Evolutionary conservation across 2,888 invertebrate species (phyloP), one percentile per base, ranked within the genome.

Genomic region (Polydrusus tereticollis): DNA sequence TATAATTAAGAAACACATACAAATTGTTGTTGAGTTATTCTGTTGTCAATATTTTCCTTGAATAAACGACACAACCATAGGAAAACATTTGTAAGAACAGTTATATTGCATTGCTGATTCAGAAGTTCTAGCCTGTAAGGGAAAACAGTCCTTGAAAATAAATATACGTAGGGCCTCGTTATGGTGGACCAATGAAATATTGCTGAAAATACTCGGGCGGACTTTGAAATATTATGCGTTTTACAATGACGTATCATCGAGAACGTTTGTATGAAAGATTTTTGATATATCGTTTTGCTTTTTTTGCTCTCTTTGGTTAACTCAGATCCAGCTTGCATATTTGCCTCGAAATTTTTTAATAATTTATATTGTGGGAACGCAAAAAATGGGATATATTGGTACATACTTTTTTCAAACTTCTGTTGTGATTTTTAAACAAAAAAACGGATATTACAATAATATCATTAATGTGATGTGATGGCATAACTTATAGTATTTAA

Each of bases 191-290:
- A 83, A 82, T 84, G 83, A 85, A 84, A 84, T 84, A 85, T 85
- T 81, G 82, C 81, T 78, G 76, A 79, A 80, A 82, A 83, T 82
- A 80, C 81, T 81, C 83, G 79, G 77, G 79, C 82, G 83, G 85
- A 85, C 85, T 83, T 84, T 84, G 84, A 84, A 84, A 84, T 83
- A 84, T 84, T 79, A 79, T 81, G 81, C 83, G 83, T 85, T 85
- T 85, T 82, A 84, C 82, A 82, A 84, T 84, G 84, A 85, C 85
- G 83, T 85, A 85, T 85, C 85, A 85, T 85, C 85, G 83, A 80
- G 78, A 81, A 81, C 83, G 83, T 84, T 84, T 83, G 84, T 83
- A 82, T 76, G 81, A 81, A 80, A 84, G 83, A 84, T 83, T 85
- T 84, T 84, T 85, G 85, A 85, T 84, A 82, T 80, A 85, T 85